Percentiles rank a stretch among this genome's conserved stretches.
Evolutionary conservation across 2,113 vertebrate genomes (phyloP).

Genomic region (Sander vitreus): DNA sequence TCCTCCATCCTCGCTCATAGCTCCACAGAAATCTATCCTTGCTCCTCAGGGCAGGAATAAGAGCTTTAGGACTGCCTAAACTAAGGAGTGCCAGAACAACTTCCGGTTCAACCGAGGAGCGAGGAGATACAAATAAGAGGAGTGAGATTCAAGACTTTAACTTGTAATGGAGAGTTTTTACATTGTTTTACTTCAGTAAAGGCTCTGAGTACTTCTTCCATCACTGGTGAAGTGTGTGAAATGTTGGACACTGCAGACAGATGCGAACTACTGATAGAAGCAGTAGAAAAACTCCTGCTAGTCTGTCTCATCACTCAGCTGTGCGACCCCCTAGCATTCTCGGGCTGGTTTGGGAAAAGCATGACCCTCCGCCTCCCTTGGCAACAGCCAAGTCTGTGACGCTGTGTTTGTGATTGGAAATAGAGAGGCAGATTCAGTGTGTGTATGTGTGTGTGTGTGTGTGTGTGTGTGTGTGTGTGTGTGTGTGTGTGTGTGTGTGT

Average conservation of each 20-base stretch:
- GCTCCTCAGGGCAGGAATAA: too few relatives aligned
- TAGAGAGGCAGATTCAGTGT: not conserved
- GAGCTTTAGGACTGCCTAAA: too few relatives aligned
- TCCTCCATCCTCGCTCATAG: too few relatives aligned
- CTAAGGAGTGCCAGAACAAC: too few relatives aligned
- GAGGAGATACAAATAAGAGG: too few relatives aligned
- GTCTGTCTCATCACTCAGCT: not conserved
- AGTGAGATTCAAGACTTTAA: too few relatives aligned
- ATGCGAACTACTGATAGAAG: not conserved
- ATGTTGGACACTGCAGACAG: too few relatives aligned
- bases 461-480: constrained; percentile 12
- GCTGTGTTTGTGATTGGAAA: constrained; percentile 40
- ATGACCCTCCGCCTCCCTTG: not conserved
- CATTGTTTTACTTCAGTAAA: too few relatives aligned
- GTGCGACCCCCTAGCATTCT: constrained; percentile 13
- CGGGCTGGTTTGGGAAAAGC: constrained; percentile 10
- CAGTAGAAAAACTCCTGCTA: not conserved
- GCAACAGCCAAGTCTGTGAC: constrained; percentile 18
- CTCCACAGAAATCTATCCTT: too few relatives aligned
- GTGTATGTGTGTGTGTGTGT: constrained; percentile 33
- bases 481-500: constrained; percentile 26
- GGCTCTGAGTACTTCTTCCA: not conserved
- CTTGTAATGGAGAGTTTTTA: too few relatives aligned
- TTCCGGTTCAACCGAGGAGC: too few relatives aligned
- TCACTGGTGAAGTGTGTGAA: not conserved